phyloP scores from a whole-genome alignment of 2,888 invertebrate genomes.

The Ophion ventricosus region DNA sequence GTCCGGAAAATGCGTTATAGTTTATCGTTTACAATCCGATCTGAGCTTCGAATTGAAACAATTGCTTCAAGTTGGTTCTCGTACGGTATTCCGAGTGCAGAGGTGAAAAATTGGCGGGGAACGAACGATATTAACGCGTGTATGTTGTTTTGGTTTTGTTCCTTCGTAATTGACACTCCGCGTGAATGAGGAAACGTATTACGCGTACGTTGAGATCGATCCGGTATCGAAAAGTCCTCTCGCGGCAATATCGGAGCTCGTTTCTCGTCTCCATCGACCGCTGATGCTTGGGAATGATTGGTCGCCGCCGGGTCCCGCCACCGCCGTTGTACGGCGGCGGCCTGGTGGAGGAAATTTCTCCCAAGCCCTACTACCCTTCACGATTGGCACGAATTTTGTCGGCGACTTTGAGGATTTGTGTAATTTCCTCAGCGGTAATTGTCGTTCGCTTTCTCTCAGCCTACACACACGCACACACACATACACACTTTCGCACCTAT shows the following conservation, averaged over 20 bases:
- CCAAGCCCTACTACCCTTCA: constrained; percentile 82
- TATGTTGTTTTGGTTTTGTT: not conserved
- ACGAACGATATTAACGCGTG: not conserved
- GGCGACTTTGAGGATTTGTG: constrained; percentile 86
- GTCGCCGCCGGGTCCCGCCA: too few species aligned
- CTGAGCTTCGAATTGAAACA: constrained; percentile 87
- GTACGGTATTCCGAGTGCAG: not conserved
- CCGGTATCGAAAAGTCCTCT: constrained; percentile 76
- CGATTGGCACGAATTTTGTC: constrained; percentile 85
- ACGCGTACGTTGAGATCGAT: constrained; percentile 80
- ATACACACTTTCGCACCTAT: too few species aligned
- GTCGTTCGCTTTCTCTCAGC: not conserved
- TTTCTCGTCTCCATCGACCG: constrained; percentile 81
- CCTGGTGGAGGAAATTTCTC: constrained; percentile 83
- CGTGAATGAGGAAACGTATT: constrained; percentile 79
- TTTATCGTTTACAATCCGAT: constrained; percentile 87
- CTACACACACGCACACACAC: not conserved
- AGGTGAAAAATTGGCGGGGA: not conserved
- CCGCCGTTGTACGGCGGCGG: not conserved
- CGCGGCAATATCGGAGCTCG: constrained; percentile 77
- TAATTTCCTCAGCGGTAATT: constrained; percentile 84
- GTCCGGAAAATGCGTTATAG: constrained; percentile 88
- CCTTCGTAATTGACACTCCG: not conserved
- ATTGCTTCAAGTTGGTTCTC: constrained; percentile 86
- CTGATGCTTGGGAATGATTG: constrained; percentile 81